Conservation (phyloP, 2,888 invertebrate genomes). For the Lasioglossum pauxillum region DNA sequence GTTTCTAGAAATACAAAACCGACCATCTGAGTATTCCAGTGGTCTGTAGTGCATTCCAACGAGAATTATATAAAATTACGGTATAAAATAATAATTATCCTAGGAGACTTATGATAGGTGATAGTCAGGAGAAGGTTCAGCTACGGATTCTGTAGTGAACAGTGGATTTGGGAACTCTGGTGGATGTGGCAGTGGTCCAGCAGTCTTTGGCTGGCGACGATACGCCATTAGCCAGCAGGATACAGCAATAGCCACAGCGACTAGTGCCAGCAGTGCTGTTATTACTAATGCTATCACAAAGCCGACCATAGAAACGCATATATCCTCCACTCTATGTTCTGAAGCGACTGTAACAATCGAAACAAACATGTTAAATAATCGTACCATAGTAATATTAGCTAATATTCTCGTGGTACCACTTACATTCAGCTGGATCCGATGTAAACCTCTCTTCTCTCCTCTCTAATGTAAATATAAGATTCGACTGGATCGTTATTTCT, state of each 20-base stretch:
- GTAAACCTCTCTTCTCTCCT: constrained; percentile 91
- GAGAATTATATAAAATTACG: constrained; percentile 75
- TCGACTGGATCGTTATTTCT: constrained; percentile 96
- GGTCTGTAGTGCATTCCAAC: constrained; percentile 80
- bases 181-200: constrained; percentile 96
- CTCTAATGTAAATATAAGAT: constrained; percentile 95
- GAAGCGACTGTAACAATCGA: constrained; percentile 85
- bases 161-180: constrained; percentile 98
- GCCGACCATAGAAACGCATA: constrained; percentile 97
- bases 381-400: not conserved
- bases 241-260: constrained; percentile 97
- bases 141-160: constrained; percentile 93
- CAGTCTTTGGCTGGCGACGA: constrained; percentile 93
- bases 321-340: constrained; percentile 89
- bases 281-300: constrained; percentile 96
- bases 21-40: constrained; percentile 73
- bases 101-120: constrained; percentile 82
- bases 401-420: constrained; percentile 62
- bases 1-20: constrained; percentile 79
- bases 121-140: constrained; percentile 94
- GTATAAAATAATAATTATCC: constrained; percentile 74
- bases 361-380: not conserved
- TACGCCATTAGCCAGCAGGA: constrained; percentile 98
- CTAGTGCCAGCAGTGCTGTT: constrained; percentile 95
- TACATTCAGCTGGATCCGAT: constrained; percentile 92